phyloP scores from a whole-genome alignment of 2,113 vertebrate genomes.

The Dicentrarchus labrax region DNA sequence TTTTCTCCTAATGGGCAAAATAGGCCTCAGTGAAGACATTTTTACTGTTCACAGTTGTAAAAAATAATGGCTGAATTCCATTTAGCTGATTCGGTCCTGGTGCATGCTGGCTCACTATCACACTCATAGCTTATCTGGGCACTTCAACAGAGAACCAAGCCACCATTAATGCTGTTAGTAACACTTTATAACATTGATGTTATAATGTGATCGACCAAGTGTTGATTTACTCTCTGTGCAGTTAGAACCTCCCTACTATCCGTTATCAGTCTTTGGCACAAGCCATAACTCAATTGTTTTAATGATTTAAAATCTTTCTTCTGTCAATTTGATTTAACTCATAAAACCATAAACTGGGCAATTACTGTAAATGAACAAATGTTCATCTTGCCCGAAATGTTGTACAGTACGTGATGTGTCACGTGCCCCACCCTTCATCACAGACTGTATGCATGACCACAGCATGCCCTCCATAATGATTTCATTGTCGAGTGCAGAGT shows the following conservation, averaged over 20 bases:
- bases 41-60: not conserved
- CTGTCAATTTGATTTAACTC: not conserved
- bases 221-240: not conserved
- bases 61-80: not conserved
- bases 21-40: not conserved
- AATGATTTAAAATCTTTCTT: not conserved
- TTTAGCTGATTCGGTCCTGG: not conserved
- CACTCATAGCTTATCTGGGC: not conserved
- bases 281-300: not conserved
- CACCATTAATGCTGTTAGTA: not conserved
- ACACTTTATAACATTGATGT: too few species aligned
- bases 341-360: not conserved
- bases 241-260: not conserved
- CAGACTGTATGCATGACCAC: not conserved
- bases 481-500: conserved; percentile 1
- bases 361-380: not conserved
- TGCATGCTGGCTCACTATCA: not conserved
- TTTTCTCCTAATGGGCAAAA: not conserved
- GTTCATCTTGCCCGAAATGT: not conserved
- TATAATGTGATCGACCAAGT: not conserved
- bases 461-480: not conserved
- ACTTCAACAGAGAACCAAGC: not conserved
- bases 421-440: not conserved
- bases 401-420: not conserved
- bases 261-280: not conserved